Evolutionary conservation across 2,888 invertebrate genomes (phyloP).

Genomic region (Drosophila quinaria): DNA sequence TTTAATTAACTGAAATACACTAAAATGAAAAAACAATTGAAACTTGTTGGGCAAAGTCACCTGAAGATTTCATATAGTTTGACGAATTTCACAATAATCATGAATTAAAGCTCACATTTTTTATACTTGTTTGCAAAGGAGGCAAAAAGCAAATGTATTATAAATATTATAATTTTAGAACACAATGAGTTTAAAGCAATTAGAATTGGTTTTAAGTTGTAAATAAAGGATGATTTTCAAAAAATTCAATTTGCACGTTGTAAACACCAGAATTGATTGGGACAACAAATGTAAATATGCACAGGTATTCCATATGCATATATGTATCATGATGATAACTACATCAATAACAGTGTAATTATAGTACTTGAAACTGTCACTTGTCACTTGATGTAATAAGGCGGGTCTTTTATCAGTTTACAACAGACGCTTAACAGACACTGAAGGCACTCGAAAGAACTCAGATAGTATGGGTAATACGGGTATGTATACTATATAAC

Average conservation of each 20-base stretch:
- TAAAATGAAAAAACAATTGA: not conserved
- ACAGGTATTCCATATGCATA: not conserved
- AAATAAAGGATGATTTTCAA: not conserved
- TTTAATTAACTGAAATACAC: not conserved
- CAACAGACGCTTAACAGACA: constrained; percentile 16
- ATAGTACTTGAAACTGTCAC: constrained; percentile 19
- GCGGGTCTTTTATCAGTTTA: constrained; percentile 16
- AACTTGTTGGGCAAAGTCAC: not conserved
- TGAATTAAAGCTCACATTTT: not conserved
- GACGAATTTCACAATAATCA: not conserved
- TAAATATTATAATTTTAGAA: not conserved
- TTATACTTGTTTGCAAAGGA: not conserved
- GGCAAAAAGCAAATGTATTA: not conserved
- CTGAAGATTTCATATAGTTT: not conserved
- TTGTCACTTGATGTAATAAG: constrained; percentile 16
- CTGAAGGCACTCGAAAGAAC: constrained; percentile 10
- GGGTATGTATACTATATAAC: too few species aligned
- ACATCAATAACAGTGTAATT: constrained; percentile 10
- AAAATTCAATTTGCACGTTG: not conserved
- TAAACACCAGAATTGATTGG: not conserved
- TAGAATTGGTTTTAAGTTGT: not conserved
- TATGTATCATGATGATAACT: not conserved
- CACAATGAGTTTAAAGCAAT: not conserved
- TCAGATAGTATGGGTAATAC: constrained; percentile 15
- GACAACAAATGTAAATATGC: not conserved